phyloP scores from a whole-genome alignment of 2,888 invertebrate species.

The Lysandra bellargus region DNA sequence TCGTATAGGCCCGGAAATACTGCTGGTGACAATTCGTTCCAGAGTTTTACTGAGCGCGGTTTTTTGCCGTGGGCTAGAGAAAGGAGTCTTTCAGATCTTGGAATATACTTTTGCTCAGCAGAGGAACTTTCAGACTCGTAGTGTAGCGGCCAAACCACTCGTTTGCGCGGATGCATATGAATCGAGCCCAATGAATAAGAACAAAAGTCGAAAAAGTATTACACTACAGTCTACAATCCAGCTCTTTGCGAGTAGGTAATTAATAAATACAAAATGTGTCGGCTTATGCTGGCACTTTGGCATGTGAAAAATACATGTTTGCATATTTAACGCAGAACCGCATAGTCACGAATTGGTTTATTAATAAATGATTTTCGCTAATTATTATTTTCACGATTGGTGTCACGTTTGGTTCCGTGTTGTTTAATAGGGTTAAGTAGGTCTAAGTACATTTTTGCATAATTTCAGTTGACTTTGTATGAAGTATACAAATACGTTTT shows the following conservation, averaged over 20 bases:
- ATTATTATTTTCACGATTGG: conserved; percentile 18
- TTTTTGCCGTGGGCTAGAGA: no score
- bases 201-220: neutral
- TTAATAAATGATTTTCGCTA: conserved; percentile 23
- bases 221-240: neutral
- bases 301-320: conserved; percentile 14
- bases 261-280: neutral
- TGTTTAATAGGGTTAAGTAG: conserved; percentile 6
- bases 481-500: neutral
- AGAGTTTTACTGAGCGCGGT: no score
- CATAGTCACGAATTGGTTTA: conserved; percentile 7
- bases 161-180: no score
- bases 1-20: no score
- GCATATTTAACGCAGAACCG: conserved; percentile 9
- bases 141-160: no score
- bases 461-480: conserved; percentile 9
- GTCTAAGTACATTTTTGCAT: conserved; percentile 1
- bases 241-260: neutral
- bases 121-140: no score
- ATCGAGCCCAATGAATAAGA: no score
- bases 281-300: neutral
- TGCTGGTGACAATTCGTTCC: no score
- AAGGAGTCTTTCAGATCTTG: no score
- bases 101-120: no score
- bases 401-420: conserved; percentile 22